Evolutionary conservation across 2,113 vertebrate species (phyloP).

Genomic region (Dendropsophus ebraccatus): DNA sequence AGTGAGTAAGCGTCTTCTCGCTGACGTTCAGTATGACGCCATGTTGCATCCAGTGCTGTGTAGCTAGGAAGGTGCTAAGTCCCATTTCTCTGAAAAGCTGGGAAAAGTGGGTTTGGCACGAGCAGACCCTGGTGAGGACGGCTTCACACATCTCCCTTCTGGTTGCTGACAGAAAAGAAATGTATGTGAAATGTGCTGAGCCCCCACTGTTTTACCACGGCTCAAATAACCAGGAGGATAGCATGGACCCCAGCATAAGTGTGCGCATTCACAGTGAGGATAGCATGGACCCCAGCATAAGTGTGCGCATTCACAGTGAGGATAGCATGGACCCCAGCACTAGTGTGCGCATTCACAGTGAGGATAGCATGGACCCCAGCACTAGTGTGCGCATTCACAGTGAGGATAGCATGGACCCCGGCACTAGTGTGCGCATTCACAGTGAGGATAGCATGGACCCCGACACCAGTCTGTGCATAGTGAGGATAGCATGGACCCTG

Average conservation of each 20-base stretch:
- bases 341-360: too few relatives aligned
- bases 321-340: too few relatives aligned
- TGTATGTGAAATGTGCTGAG: constrained; percentile 20
- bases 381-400: too few relatives aligned
- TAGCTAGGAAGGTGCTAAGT: constrained; percentile 5
- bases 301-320: too few relatives aligned
- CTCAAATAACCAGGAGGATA: not conserved
- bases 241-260: not conserved
- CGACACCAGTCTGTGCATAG: too few relatives aligned
- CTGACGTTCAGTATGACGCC: not conserved
- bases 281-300: too few relatives aligned
- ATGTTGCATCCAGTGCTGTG: not conserved
- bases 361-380: too few relatives aligned
- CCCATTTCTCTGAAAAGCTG: constrained; percentile 23
- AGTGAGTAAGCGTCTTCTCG: not conserved
- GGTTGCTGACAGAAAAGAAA: constrained; percentile 11
- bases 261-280: not conserved
- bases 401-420: too few relatives aligned
- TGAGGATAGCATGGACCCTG: too few relatives aligned
- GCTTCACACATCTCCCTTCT: constrained; percentile 5
- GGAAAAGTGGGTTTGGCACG: constrained; percentile 29
- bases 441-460: too few relatives aligned
- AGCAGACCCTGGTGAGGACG: not conserved
- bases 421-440: too few relatives aligned
- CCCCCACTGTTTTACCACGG: constrained; percentile 20